Evolutionary conservation across 2,113 vertebrate genomes (phyloP).

Genomic region (Dicentrarchus labrax): DNA sequence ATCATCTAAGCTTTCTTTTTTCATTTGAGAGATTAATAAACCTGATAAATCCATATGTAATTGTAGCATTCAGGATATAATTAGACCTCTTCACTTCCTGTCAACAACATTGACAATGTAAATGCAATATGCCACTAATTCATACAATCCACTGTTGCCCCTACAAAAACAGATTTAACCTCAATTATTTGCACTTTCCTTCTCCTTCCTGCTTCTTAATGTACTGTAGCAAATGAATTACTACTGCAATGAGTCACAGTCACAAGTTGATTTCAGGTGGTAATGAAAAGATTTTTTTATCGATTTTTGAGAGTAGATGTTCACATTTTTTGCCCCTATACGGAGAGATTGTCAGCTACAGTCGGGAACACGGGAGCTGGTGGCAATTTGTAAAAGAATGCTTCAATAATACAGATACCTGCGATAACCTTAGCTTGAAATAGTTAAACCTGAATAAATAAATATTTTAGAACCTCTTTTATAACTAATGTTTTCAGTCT

Average conservation of each 20-base stretch:
- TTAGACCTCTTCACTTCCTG: neutral
- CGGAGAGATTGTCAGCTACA: neutral
- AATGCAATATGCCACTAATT: neutral
- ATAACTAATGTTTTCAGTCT: neutral
- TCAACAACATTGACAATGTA: neutral
- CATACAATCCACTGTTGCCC: neutral
- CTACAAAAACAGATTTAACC: neutral
- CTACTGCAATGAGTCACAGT: neutral
- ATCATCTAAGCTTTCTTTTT: neutral
- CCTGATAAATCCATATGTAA: neutral
- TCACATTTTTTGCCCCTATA: neutral
- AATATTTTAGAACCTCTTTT: too few relatives aligned
- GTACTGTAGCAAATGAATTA: neutral
- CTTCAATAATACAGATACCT: neutral
- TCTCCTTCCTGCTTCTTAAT: neutral
- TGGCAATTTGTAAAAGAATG: neutral
- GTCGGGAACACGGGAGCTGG: neutral
- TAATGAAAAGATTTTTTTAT: neutral
- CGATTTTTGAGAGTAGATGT: neutral
- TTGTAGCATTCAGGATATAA: neutral
- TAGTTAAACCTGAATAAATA: neutral
- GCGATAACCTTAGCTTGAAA: neutral
- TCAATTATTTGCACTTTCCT: neutral
- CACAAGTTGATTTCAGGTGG: slow-evolving; percentile 1
- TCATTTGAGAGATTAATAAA: neutral